A percentile compares a stretch with the other conserved stretches of the same genome.
These are phyloP conservation scores for Carettochelys insculpta DNA, from an alignment of 2,113 vertebrate species.

Conservation along the genomic window DNA sequence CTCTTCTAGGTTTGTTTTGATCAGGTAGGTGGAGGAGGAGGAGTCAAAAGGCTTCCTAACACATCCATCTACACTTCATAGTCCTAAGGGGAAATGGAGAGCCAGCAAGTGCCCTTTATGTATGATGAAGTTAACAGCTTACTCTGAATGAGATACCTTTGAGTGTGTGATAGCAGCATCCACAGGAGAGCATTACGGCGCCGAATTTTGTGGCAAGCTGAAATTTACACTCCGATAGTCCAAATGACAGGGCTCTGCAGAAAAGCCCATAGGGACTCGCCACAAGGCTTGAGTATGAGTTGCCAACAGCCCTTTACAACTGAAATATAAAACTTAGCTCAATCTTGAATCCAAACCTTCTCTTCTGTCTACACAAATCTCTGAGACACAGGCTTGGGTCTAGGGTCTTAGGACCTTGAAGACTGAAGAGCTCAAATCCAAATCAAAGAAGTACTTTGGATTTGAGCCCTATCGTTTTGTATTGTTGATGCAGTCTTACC, in stretches of 20 bases:
- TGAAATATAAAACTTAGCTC: not conserved
- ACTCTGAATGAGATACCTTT: not conserved
- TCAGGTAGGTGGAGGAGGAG: not conserved
- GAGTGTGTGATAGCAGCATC: not conserved
- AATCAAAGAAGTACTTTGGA: too few species aligned
- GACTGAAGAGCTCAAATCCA: too few species aligned
- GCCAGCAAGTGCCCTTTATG: not conserved
- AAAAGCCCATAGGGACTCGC: too few species aligned
- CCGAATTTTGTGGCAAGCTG: not conserved
- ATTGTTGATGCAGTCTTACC: too few species aligned
- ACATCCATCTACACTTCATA: not conserved
- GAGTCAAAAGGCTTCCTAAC: not conserved
- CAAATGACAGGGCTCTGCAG: too few species aligned
- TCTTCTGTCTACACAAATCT: not conserved
- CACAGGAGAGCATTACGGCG: not conserved
- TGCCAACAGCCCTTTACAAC: not conserved
- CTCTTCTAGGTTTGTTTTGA: not conserved
- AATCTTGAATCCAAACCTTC: not conserved
- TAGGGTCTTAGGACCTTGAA: too few species aligned
- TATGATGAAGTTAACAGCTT: not conserved
- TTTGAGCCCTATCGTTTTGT: too few species aligned
- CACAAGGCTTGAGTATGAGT: not conserved
- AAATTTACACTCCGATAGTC: too few species aligned
- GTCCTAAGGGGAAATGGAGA: not conserved
- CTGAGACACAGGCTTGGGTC: not conserved